These are phyloP conservation scores for Microtus oregoni DNA, from an alignment of 2,113 vertebrate species.

Conservation along the genomic window DNA sequence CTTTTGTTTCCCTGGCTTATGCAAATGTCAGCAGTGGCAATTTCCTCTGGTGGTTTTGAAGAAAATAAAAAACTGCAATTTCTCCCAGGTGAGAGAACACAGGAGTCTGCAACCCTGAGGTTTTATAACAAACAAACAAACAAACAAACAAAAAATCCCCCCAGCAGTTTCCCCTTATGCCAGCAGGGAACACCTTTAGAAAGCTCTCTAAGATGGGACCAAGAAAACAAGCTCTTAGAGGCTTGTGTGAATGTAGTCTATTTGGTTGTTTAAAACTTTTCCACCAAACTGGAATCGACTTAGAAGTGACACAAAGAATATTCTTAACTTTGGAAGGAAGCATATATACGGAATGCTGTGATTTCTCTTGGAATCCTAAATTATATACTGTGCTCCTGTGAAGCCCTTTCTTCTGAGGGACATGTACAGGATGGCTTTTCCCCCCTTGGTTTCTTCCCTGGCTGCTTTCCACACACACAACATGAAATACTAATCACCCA, in stretches of 20 bases:
- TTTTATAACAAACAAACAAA: background rate
- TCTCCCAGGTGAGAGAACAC: slow-evolving; percentile 28
- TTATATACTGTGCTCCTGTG: slow-evolving; percentile 57
- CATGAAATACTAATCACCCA: slow-evolving; percentile 79
- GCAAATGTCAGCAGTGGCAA: slow-evolving; percentile 36
- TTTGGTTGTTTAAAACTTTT: background rate
- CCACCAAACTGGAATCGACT: background rate
- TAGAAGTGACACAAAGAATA: background rate
- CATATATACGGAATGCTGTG: background rate
- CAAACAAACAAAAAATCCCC: background rate
- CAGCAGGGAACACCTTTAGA: background rate
- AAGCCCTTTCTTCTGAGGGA: slow-evolving; percentile 67
- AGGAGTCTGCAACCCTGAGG: background rate
- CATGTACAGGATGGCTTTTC: background rate
- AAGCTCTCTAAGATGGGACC: background rate
- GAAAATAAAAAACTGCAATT: background rate
- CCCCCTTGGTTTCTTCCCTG: background rate
- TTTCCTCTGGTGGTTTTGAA: slow-evolving; percentile 17
- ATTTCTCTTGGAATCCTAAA: slow-evolving; percentile 74
- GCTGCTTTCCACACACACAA: background rate
- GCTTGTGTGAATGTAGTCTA: background rate
- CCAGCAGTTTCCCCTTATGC: background rate
- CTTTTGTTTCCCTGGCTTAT: slow-evolving; percentile 45
- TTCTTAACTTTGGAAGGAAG: slow-evolving; percentile 52
- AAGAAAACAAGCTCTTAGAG: slow-evolving; percentile 16